phyloP scores from a whole-genome alignment of 2,113 vertebrate genomes.

The Urocynchramus pylzowi region DNA sequence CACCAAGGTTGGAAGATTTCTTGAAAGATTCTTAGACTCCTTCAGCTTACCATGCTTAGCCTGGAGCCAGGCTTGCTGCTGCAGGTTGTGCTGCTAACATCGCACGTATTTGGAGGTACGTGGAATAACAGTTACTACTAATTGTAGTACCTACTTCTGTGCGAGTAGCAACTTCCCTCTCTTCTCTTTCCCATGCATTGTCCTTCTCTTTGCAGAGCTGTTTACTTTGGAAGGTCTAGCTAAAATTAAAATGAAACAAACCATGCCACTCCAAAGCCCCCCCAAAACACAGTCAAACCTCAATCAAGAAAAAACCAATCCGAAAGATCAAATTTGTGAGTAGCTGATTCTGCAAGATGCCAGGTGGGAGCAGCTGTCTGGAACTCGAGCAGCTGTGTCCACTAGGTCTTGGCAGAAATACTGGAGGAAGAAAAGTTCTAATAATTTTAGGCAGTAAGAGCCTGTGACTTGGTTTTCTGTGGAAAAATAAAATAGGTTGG shows the following conservation, averaged over 20 bases:
- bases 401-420: neutral
- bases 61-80: neutral
- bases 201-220: neutral
- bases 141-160: neutral
- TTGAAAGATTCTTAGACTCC: neutral
- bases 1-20: neutral
- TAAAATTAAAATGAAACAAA: neutral
- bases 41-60: neutral
- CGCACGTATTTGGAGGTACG: fast-evolving
- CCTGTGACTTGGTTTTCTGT: neutral
- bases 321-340: neutral
- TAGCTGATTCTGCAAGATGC: neutral
- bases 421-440: neutral
- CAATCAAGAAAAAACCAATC: fast-evolving
- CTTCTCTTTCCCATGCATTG: neutral
- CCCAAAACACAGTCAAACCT: neutral
- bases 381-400: neutral
- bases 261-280: neutral
- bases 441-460: neutral
- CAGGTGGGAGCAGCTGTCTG: neutral
- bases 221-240: neutral
- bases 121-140: neutral
- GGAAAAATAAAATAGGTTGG: neutral
- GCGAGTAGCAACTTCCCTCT: neutral
- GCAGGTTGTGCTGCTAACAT: neutral